Evolutionary conservation across 2,797 vertebrate species (phyloP).

Genomic region (Tragopan temminckii): DNA sequence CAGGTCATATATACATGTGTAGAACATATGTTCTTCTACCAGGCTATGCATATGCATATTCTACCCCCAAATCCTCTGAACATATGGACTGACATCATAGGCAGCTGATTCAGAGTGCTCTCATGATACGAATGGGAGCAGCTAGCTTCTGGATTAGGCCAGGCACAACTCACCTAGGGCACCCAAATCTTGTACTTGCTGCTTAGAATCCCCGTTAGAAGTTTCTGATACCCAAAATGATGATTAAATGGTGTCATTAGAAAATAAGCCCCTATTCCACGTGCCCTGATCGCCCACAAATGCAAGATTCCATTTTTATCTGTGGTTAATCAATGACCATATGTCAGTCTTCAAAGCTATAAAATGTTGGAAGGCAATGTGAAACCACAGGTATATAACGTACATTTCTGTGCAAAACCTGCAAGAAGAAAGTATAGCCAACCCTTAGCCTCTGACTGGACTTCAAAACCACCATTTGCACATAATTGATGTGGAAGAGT

Average conservation of each 20-base stretch:
- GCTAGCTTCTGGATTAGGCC: background rate
- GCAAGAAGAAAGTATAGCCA: background rate
- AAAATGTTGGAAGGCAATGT: background rate
- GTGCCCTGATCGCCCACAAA: background rate
- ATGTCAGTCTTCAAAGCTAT: background rate
- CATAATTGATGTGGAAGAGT: background rate
- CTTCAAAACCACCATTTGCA: background rate
- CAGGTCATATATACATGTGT: background rate
- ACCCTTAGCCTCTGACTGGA: background rate
- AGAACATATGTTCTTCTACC: background rate
- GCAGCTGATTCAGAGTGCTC: background rate
- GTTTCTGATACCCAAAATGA: background rate
- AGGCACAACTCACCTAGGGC: background rate
- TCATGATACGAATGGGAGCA: background rate
- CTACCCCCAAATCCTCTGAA: background rate
- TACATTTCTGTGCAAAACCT: background rate
- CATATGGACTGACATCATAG: background rate
- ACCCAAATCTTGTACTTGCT: background rate
- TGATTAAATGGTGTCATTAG: background rate
- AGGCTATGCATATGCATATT: background rate
- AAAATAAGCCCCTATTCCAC: background rate
- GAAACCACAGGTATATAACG: background rate
- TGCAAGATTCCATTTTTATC: background rate
- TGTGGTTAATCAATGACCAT: background rate
- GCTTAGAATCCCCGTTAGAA: background rate